These are phyloP conservation scores for Propithecus coquereli DNA, from an alignment of 2,113 vertebrate species.

Conservation along the genomic window DNA sequence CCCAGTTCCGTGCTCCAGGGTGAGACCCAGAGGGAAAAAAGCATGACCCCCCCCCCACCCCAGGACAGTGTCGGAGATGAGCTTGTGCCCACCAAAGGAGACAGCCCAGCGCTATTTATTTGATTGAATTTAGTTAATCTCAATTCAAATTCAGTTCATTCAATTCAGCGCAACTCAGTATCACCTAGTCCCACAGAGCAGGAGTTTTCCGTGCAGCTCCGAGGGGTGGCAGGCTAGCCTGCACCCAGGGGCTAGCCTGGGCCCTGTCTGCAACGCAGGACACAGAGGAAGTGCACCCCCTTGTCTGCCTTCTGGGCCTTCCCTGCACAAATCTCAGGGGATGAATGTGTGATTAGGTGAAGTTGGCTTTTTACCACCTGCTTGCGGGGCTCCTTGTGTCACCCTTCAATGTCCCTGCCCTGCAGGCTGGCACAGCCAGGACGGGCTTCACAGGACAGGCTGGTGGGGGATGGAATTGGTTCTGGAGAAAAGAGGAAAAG, in stretches of 20 bases:
- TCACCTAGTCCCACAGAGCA: neutral
- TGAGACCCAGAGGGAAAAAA: neutral
- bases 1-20: neutral
- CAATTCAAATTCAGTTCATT: neutral
- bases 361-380: accelerated
- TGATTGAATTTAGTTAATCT: neutral
- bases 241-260: neutral
- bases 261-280: neutral
- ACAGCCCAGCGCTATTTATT: neutral
- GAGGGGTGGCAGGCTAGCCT: conserved; percentile 64
- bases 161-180: no score
- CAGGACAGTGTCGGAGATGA: neutral
- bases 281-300: neutral
- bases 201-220: neutral
- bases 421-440: accelerated
- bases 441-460: neutral
- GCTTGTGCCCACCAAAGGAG: neutral
- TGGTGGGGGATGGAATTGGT: no score
- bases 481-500: neutral
- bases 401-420: neutral
- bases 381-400: neutral
- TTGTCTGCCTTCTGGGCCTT: neutral
- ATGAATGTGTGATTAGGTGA: accelerated
- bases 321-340: neutral
- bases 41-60: neutral